Percentiles rank a stretch among this genome's conserved stretches.
phyloP scores from a whole-genome alignment of 2,888 invertebrate species.

The Athetis lepigone region DNA sequence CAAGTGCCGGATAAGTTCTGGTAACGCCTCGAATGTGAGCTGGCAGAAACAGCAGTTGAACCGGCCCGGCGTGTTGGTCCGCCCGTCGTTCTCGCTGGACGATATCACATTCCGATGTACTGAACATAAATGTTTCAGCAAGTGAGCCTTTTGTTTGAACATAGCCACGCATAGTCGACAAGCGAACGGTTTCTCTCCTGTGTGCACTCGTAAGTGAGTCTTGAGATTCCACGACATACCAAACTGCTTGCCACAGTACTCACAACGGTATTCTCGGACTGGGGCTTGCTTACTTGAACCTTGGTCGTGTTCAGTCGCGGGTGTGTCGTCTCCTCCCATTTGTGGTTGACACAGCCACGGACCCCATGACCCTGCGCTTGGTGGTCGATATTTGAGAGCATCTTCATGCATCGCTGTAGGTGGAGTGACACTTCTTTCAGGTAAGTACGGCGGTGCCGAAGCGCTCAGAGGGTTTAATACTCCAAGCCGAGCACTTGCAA shows the following conservation, averaged over 20 bases:
- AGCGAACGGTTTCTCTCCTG: constrained; percentile 97
- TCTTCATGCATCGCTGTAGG: constrained; percentile 91
- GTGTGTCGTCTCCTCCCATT: constrained; percentile 89
- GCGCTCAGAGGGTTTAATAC: constrained; percentile 92
- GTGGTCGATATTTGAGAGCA: constrained; percentile 92
- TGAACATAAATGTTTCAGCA: constrained; percentile 96
- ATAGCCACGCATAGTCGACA: constrained; percentile 97
- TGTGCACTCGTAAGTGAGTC: constrained; percentile 96
- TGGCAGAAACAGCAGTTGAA: constrained; percentile 97
- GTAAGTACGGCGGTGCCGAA: constrained; percentile 93
- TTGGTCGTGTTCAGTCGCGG: constrained; percentile 88
- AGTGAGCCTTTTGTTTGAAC: constrained; percentile 97
- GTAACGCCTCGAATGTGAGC: constrained; percentile 95
- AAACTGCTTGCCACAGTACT: constrained; percentile 97
- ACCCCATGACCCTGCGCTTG: constrained; percentile 93
- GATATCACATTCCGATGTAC: constrained; percentile 97
- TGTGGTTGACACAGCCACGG: constrained; percentile 93
- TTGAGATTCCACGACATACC: constrained; percentile 98
- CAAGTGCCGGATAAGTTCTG: constrained; percentile 96
- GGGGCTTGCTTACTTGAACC: constrained; percentile 91
- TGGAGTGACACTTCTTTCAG: constrained; percentile 91
- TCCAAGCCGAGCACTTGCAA: constrained; percentile 87
- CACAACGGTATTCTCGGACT: constrained; percentile 96
- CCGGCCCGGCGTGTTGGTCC: constrained; percentile 91
- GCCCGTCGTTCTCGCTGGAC: constrained; percentile 93